phyloP scores from a whole-genome alignment of 2,113 vertebrate genomes.

The Periophthalmus modestus region DNA sequence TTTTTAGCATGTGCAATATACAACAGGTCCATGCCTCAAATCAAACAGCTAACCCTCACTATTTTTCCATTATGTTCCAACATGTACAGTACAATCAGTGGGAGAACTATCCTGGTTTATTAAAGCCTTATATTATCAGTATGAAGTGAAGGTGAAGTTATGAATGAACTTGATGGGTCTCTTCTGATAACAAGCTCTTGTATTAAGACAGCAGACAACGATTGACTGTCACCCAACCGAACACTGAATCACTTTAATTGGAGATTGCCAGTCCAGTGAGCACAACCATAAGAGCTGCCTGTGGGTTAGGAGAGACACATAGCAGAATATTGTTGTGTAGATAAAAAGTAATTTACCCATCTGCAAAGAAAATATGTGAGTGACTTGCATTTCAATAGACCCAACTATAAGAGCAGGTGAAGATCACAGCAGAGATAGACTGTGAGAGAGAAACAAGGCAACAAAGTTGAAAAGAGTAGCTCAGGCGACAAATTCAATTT shows the following conservation, averaged over 20 bases:
- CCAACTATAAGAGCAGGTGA: constrained; percentile 19
- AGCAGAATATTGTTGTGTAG: constrained; percentile 1
- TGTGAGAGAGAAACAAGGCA: not conserved
- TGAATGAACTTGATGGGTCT: constrained; percentile 13
- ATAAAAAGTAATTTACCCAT: not conserved
- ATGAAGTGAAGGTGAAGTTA: constrained; percentile 14
- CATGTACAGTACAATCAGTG: not conserved
- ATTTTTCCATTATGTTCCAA: not conserved
- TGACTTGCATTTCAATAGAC: constrained; percentile 4
- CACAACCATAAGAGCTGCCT: not conserved
- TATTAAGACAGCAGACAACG: constrained; percentile 26
- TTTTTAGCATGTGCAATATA: too few species aligned
- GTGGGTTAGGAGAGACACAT: not conserved
- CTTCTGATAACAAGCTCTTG: constrained; percentile 45
- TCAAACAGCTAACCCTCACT: too few species aligned
- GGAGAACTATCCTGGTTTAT: not conserved
- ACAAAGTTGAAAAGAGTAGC: constrained; percentile 19
- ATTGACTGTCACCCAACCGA: constrained; percentile 27
- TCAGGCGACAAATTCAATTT: constrained; percentile 36
- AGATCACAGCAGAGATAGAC: constrained; percentile 10
- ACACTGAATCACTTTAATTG: constrained; percentile 44
- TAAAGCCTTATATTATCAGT: not conserved
- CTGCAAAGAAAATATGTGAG: not conserved
- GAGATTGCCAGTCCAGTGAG: constrained; percentile 4
- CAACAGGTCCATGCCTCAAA: too few species aligned